phyloP scores from a whole-genome alignment of 2,888 invertebrate genomes.

The Hirtodrosophila cameraria region DNA sequence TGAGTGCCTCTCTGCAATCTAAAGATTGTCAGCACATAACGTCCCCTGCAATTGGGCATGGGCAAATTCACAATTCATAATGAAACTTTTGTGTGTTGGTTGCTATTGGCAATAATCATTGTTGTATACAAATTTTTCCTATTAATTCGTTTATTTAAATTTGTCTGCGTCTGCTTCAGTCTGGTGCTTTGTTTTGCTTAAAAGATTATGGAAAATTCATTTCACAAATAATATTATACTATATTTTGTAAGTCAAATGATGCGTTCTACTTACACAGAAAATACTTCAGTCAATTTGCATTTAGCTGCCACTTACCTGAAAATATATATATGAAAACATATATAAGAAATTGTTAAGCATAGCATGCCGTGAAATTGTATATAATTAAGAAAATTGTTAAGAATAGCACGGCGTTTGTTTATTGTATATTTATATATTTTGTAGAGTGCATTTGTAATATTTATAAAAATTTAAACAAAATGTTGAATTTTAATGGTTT shows the following conservation, averaged over 20 bases:
- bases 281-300: constrained; percentile 34
- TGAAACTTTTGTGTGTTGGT: constrained; percentile 51
- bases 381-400: no score
- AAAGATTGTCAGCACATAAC: constrained; percentile 74
- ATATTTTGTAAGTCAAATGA: constrained; percentile 22
- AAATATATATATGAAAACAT: constrained; percentile 21
- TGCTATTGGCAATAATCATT: constrained; percentile 63
- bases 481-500: background rate
- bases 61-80: constrained; percentile 44
- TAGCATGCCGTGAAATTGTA: no score
- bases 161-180: constrained; percentile 29
- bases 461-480: no score
- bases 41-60: constrained; percentile 14
- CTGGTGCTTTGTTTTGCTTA: constrained; percentile 19
- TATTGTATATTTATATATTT: no score
- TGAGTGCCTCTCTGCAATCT: constrained; percentile 42
- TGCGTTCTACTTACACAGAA: constrained; percentile 31
- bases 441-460: no score
- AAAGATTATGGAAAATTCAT: constrained; percentile 53
- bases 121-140: constrained; percentile 42
- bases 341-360: constrained; percentile 2
- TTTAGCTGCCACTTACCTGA: constrained; percentile 62
- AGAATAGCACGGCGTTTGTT: no score
- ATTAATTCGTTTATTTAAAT: constrained; percentile 70
- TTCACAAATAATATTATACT: constrained; percentile 17